Evolutionary conservation across 2,888 invertebrate genomes (phyloP).

Genomic region (Aleiodes leptofemur): DNA sequence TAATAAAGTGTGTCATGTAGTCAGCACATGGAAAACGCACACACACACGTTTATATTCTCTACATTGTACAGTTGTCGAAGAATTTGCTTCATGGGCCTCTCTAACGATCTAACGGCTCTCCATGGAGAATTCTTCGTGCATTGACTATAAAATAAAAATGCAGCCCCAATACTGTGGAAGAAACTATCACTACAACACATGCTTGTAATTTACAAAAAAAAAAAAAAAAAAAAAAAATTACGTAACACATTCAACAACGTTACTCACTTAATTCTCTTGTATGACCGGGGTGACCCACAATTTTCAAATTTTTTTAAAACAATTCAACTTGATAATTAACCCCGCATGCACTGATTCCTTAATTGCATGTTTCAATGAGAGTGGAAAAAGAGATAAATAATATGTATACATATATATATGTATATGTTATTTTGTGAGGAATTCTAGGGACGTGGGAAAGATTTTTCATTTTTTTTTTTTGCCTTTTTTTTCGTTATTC

Average conservation of each 20-base stretch:
- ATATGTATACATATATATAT: too few species aligned
- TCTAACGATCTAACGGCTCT: constrained; percentile 43
- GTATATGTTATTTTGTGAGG: constrained; percentile 5
- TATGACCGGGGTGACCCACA: constrained; percentile 18
- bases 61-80: constrained; percentile 20
- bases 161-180: constrained; percentile 11
- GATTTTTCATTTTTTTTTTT: background rate
- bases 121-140: constrained; percentile 22
- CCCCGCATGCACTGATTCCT: constrained; percentile 24
- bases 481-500: too few species aligned
- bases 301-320: constrained; percentile 4
- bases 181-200: constrained; percentile 24
- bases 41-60: constrained; percentile 21
- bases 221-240: background rate
- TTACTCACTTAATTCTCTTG: constrained; percentile 13
- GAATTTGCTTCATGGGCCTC: constrained; percentile 38
- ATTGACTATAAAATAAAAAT: constrained; percentile 29
- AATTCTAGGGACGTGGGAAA: constrained; percentile 26
- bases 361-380: constrained; percentile 29
- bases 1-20: constrained; percentile 27
- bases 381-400: background rate
- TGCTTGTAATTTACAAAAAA: background rate
- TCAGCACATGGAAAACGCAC: constrained; percentile 24
- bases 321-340: constrained; percentile 23
- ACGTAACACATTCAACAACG: constrained; percentile 19